Evolutionary conservation across 2,797 vertebrate genomes (phyloP).

Genomic region (Acanthornis magna): DNA sequence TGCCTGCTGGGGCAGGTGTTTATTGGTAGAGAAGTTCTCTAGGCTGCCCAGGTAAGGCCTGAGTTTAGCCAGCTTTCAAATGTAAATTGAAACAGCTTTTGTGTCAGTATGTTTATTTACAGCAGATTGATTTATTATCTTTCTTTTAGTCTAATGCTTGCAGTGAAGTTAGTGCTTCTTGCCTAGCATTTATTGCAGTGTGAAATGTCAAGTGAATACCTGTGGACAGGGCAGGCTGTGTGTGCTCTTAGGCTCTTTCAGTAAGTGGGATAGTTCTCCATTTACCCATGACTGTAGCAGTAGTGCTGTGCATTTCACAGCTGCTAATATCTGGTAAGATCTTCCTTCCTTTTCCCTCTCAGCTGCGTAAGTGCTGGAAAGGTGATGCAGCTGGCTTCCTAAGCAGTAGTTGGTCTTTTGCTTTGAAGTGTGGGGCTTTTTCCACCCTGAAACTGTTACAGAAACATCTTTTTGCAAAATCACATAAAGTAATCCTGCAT

Average conservation of each 20-base stretch:
- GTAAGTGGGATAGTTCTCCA: background rate
- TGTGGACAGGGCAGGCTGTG: background rate
- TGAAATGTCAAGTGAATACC: background rate
- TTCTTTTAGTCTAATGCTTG: background rate
- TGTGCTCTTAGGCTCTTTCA: background rate
- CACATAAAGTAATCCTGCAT: background rate
- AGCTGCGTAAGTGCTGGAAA: background rate
- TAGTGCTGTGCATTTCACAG: background rate
- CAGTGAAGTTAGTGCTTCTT: background rate
- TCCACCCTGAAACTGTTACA: background rate
- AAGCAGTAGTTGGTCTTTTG: background rate
- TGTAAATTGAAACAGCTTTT: background rate
- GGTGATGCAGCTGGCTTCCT: background rate
- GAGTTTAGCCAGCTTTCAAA: background rate
- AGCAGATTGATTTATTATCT: background rate
- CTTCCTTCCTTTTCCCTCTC: background rate
- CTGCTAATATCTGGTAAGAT: background rate
- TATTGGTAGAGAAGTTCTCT: background rate
- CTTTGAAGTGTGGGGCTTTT: rapidly evolving
- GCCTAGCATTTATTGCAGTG: background rate
- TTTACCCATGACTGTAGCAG: background rate
- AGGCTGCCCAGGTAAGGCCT: background rate
- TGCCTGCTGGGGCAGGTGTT: background rate
- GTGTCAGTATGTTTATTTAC: background rate
- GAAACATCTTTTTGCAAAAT: background rate